These are phyloP conservation scores for Podarcis cretensis DNA, from an alignment of 2,113 vertebrate species.

Conservation along the genomic window DNA sequence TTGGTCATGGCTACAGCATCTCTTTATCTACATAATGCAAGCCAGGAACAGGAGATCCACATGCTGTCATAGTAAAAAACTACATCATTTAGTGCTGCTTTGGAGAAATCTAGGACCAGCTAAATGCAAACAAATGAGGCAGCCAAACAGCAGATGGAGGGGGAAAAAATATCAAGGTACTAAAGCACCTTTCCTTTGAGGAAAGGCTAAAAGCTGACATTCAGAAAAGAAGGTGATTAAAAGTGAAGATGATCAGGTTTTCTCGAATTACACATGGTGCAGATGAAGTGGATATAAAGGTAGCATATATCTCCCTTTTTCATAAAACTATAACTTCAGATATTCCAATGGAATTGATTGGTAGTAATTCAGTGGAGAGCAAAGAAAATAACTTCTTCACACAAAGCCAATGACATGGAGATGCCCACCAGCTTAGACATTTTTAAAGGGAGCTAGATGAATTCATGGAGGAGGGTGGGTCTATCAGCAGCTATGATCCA, in stretches of 20 bases:
- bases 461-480: neutral
- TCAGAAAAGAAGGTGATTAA: neutral
- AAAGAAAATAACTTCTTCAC: neutral
- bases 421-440: neutral
- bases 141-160: neutral
- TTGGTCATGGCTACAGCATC: neutral
- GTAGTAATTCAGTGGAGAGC: neutral
- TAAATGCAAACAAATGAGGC: neutral
- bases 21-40: neutral
- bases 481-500: neutral
- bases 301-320: neutral
- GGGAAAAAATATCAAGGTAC: neutral
- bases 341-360: neutral
- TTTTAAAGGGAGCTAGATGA: neutral
- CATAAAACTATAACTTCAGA: no score
- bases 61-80: neutral
- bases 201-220: neutral
- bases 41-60: neutral
- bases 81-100: neutral
- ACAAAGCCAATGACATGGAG: neutral
- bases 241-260: neutral
- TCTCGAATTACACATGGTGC: neutral
- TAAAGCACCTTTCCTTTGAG: neutral
- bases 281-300: neutral
- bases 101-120: neutral